Evolutionary conservation across 2,888 invertebrate genomes (phyloP).

Genomic region (Incurvaria masculella): DNA sequence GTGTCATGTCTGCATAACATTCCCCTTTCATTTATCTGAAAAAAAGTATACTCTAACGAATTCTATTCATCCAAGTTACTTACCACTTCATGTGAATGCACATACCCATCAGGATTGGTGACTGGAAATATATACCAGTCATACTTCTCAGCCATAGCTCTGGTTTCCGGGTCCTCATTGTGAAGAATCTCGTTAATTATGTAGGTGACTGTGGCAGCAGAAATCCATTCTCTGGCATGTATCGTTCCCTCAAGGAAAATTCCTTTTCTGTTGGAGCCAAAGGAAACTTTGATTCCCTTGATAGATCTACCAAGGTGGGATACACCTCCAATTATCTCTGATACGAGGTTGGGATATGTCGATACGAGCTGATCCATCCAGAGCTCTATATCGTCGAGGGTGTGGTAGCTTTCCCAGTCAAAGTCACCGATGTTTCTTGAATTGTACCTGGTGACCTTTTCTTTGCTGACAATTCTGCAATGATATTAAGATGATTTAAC

Average conservation of each 20-base stretch:
- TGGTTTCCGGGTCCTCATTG: conserved; percentile 50
- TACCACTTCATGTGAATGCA: conserved; percentile 52
- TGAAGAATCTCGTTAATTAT: conserved; percentile 69
- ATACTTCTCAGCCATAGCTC: conserved; percentile 59
- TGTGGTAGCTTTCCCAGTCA: conserved; percentile 40
- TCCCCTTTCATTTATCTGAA: too few species aligned
- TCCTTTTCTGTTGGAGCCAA: neutral
- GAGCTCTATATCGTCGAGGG: conserved; percentile 53
- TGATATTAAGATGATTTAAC: too few species aligned
- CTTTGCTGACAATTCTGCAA: neutral
- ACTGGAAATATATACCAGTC: conserved; percentile 76
- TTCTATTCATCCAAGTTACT: too few species aligned
- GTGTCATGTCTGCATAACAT: too few species aligned
- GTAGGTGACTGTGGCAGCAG: conserved; percentile 66
- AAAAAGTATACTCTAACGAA: too few species aligned
- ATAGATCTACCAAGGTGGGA: conserved; percentile 60
- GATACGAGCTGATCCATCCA: conserved; percentile 55
- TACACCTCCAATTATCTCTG: conserved; percentile 50
- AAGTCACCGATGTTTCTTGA: neutral
- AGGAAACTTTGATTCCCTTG: conserved; percentile 47
- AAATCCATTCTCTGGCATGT: conserved; percentile 70
- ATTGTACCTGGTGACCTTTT: neutral
- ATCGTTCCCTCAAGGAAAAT: conserved; percentile 63
- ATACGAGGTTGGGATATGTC: conserved; percentile 44
- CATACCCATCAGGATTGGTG: conserved; percentile 74